A percentile compares a stretch with the other conserved stretches of the same genome.
Evolutionary conservation across 2,113 vertebrate species (phyloP).

Genomic region (Hoplias malabaricus): DNA sequence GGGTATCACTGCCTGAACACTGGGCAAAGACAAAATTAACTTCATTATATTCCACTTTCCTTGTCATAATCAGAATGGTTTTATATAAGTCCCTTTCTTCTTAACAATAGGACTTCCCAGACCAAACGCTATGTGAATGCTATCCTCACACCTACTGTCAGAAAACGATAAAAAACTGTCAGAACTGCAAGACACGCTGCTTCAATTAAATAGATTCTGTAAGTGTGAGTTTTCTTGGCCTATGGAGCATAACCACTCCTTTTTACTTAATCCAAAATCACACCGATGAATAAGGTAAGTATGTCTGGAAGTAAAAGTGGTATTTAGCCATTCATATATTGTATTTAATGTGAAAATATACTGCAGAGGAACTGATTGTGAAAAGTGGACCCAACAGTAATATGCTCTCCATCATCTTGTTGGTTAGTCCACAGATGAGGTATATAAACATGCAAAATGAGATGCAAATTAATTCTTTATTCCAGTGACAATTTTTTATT

Average conservation of each 20-base stretch:
- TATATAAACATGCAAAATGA: constrained; percentile 68
- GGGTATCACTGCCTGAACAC: neutral
- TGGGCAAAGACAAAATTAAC: neutral
- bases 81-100: constrained; percentile 30
- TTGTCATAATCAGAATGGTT: constrained; percentile 6
- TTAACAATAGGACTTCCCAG: constrained; percentile 3
- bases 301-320: neutral
- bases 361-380: constrained; percentile 13
- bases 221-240: neutral
- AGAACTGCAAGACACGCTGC: neutral
- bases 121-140: neutral
- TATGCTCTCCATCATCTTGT: constrained; percentile 43
- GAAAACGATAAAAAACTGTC: neutral
- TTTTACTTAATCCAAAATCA: constrained; percentile 4
- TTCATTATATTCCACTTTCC: neutral
- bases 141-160: neutral
- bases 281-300: neutral
- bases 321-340: constrained; percentile 2
- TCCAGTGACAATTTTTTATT: constrained; percentile 56
- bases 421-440: constrained; percentile 69
- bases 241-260: neutral
- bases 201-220: neutral
- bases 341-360: constrained; percentile 16
- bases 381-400: constrained; percentile 15
- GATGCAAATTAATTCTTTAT: constrained; percentile 55